Conservation (phyloP, 2,797 vertebrate genomes). For the Enteromius paludinosus region DNA sequence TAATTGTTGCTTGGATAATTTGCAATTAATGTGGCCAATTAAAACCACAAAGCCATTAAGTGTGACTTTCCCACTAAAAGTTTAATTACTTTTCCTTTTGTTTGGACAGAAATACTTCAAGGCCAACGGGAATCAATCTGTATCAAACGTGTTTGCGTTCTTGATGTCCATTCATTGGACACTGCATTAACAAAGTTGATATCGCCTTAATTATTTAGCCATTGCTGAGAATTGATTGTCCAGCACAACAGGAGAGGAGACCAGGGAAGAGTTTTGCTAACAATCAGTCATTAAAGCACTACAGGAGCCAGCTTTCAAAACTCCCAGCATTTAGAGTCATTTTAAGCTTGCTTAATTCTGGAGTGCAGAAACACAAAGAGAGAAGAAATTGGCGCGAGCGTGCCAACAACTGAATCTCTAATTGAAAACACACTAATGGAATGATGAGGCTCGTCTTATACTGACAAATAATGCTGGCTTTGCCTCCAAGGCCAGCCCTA, state of each 20-base stretch:
- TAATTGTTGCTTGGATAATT: slow-evolving; percentile 22
- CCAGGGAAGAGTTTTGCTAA: slow-evolving; percentile 45
- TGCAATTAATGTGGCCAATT: slow-evolving; percentile 39
- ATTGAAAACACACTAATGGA: slow-evolving; percentile 24
- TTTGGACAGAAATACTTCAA: slow-evolving; percentile 60
- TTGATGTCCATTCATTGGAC: slow-evolving; percentile 27
- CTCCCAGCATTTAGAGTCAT: slow-evolving; percentile 54
- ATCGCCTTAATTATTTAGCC: slow-evolving; percentile 63
- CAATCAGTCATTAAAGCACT: slow-evolving; percentile 52
- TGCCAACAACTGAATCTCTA: slow-evolving; percentile 31
- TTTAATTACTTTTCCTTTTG: slow-evolving; percentile 53
- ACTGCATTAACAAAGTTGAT: slow-evolving; percentile 61
- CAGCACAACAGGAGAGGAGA: slow-evolving; percentile 33
- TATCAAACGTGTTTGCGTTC: slow-evolving; percentile 49
- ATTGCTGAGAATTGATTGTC: slow-evolving; percentile 67
- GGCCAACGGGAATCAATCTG: slow-evolving; percentile 54
- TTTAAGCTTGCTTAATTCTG: slow-evolving; percentile 56
- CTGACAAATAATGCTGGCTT: slow-evolving; percentile 17
- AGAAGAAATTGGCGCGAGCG: slow-evolving; percentile 52
- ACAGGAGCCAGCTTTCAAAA: slow-evolving; percentile 45
- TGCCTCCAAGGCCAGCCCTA: slow-evolving; percentile 15
- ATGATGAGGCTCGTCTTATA: slow-evolving; percentile 17
- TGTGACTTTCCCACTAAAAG: slow-evolving; percentile 33
- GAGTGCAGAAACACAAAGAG: slow-evolving; percentile 40
- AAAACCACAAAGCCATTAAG: slow-evolving; percentile 29